phyloP scores from a whole-genome alignment of 2,113 vertebrate genomes.

The Cyphomyrus discorhynchus region DNA sequence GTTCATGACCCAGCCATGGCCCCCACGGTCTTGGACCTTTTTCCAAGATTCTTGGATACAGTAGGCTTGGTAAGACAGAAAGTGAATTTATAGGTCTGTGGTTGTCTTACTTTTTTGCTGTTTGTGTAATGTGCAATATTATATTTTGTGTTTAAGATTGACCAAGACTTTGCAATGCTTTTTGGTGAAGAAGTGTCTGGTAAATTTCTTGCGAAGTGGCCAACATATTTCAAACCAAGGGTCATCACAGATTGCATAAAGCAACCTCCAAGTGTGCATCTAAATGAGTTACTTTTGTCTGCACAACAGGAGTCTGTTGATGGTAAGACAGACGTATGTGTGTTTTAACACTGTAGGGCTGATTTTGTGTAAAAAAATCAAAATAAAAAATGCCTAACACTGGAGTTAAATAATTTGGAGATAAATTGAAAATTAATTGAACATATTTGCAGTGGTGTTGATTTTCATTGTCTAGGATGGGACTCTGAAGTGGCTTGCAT shows the following conservation, averaged over 20 bases:
- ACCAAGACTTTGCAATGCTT: too few relatives aligned
- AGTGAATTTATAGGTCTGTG: neutral
- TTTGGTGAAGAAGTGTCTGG: too few relatives aligned
- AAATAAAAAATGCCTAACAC: neutral
- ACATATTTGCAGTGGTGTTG: neutral
- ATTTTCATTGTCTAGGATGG: conserved; percentile 8
- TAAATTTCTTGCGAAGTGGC: conserved; percentile 23
- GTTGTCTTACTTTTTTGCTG: neutral
- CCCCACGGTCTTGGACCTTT: neutral
- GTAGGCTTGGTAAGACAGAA: conserved; percentile 7
- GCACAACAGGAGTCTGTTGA: too few relatives aligned
- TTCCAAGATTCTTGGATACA: conserved; percentile 14
- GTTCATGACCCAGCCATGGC: neutral
- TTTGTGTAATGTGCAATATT: too few relatives aligned
- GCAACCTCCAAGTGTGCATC: conserved; percentile 1
- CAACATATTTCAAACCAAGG: conserved; percentile 28
- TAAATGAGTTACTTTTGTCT: conserved; percentile 2
- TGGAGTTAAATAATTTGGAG: too few relatives aligned
- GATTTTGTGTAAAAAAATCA: neutral
- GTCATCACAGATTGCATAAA: conserved; percentile 23
- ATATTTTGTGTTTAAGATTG: too few relatives aligned
- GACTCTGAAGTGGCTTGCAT: conserved; percentile 21
- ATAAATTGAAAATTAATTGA: neutral
- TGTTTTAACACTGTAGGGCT: too few relatives aligned
- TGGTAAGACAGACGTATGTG: too few relatives aligned